A percentile compares a stretch with the other conserved stretches of the same genome.
Evolutionary conservation across 1,140 invertebrate genomes (phyloP).

Genomic region (Achroia grisella): DNA sequence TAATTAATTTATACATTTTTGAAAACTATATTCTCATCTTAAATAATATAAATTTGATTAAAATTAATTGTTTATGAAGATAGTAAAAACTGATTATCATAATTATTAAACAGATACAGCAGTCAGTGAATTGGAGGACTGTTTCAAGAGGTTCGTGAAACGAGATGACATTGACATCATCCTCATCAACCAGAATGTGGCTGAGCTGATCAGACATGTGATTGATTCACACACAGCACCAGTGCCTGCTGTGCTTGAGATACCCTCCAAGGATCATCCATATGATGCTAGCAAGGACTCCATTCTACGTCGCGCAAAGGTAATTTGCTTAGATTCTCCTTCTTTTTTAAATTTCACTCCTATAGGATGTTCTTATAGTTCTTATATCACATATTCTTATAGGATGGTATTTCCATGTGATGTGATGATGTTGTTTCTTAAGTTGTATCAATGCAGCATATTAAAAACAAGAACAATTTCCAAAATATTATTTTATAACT

Average conservation of each 20-base stretch:
- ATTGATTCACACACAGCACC: slow-evolving; percentile 95
- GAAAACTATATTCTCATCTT: no score
- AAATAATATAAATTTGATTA: no score
- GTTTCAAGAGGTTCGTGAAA: slow-evolving; percentile 95
- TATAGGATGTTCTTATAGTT: no score
- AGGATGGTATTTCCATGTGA: background rate
- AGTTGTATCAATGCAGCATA: no score
- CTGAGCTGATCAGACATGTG: slow-evolving; percentile 97
- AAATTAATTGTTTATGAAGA: no score
- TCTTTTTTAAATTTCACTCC: no score
- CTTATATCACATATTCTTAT: no score
- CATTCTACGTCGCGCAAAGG: slow-evolving; percentile 93
- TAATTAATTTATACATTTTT: no score
- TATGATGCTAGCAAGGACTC: slow-evolving; percentile 99
- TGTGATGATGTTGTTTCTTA: slow-evolving; percentile 1
- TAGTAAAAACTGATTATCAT: no score
- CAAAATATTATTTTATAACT: no score
- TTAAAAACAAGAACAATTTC: no score
- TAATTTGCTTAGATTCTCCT: slow-evolving; percentile 8
- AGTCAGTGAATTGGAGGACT: slow-evolving; percentile 97
- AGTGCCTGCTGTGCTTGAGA: slow-evolving; percentile 97
- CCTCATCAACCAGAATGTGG: slow-evolving; percentile 98
- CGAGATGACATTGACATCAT: slow-evolving; percentile 99
- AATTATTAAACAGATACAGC: slow-evolving; percentile 84
- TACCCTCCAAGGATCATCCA: slow-evolving; percentile 99